Evolutionary conservation across 2,888 invertebrate species (phyloP).

Genomic region (Diadegma fenestrale): DNA sequence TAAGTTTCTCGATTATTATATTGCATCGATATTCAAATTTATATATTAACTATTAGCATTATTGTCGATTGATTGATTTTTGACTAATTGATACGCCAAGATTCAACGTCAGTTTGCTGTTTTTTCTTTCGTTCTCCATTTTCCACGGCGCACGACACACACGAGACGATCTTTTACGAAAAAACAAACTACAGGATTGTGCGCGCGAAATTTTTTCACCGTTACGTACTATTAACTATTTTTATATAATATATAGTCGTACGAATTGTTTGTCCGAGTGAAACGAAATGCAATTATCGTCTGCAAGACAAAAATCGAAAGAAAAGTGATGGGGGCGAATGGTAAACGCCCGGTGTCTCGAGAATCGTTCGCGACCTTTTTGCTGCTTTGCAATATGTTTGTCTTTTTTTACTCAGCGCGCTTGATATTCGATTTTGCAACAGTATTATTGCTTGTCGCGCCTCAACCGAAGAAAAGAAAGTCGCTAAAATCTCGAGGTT

Average conservation of each 20-base stretch:
- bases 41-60: constrained; percentile 62
- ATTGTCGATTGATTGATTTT: constrained; percentile 52
- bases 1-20: constrained; percentile 77
- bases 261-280: constrained; percentile 22
- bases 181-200: background rate
- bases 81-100: constrained; percentile 41
- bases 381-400: constrained; percentile 2
- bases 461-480: constrained; percentile 11
- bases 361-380: constrained; percentile 37
- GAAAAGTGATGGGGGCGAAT: background rate
- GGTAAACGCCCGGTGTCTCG: background rate
- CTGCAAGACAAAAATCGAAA: constrained; percentile 5
- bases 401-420: constrained; percentile 22
- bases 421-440: constrained; percentile 43
- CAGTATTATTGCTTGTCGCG: constrained; percentile 57
- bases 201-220: constrained; percentile 9
- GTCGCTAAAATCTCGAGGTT: constrained; percentile 23
- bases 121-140: constrained; percentile 12
- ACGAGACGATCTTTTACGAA: background rate
- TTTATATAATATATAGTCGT: constrained; percentile 32
- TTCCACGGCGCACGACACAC: constrained; percentile 29
- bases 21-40: constrained; percentile 65
- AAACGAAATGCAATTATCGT: constrained; percentile 32
- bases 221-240: constrained; percentile 41
- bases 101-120: constrained; percentile 29